Conservation (phyloP, 2,797 vertebrate genomes). For the Enteromius unitaeniatus region DNA sequence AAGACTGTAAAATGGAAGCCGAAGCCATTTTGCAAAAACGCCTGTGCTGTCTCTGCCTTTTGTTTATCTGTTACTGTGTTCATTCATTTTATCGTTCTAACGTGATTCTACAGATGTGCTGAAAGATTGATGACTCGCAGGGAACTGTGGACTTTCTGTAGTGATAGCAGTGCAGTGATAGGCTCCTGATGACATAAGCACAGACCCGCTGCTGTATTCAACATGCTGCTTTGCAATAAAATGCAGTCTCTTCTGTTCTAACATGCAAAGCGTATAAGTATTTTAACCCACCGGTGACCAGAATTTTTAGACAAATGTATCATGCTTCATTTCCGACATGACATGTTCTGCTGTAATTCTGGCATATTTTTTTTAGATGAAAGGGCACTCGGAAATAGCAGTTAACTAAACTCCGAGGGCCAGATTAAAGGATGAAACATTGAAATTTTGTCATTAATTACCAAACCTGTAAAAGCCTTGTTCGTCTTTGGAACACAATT, state of each 20-base stretch:
- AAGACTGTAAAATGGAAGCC: slow-evolving; percentile 31
- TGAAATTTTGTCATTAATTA: no score
- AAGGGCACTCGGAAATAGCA: no score
- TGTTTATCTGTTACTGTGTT: background rate
- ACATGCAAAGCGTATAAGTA: background rate
- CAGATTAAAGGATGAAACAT: no score
- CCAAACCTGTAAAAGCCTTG: no score
- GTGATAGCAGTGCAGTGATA: slow-evolving; percentile 2
- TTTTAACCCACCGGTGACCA: background rate
- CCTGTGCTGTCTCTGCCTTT: background rate
- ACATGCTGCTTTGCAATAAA: background rate
- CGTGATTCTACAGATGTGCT: slow-evolving; percentile 5
- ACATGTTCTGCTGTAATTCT: no score
- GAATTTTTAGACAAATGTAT: background rate
- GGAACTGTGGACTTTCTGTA: slow-evolving; percentile 15
- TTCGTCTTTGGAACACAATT: no score
- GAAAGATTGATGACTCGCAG: slow-evolving; percentile 17
- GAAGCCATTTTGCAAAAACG: slow-evolving; percentile 5
- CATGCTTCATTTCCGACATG: background rate
- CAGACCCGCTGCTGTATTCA: background rate
- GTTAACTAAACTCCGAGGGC: no score
- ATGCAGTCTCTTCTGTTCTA: background rate
- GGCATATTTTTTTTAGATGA: no score
- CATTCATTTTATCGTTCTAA: slow-evolving; percentile 7
- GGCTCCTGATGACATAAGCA: slow-evolving; percentile 1